Evolutionary conservation across 1,140 invertebrate species (phyloP).

Genomic region (Panagrolaimus sp.): DNA sequence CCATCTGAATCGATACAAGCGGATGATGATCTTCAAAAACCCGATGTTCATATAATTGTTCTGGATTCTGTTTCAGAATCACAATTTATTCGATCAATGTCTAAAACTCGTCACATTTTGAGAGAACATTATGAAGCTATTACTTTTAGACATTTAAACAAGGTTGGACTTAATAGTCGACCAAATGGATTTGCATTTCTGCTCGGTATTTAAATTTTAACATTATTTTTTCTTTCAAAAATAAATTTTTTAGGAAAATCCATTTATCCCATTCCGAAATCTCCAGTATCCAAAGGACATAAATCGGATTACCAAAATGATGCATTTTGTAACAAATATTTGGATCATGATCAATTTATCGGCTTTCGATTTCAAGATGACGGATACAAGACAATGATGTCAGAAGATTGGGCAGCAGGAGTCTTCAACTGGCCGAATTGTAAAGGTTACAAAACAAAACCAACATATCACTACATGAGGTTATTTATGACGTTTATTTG

Average conservation of each 20-base stretch:
- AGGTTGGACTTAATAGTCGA: conserved; percentile 19
- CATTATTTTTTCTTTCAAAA: neutral
- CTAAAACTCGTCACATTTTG: conserved; percentile 17
- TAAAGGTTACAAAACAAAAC: conserved; percentile 17
- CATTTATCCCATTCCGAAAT: neutral
- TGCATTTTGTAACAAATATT: conserved; percentile 12
- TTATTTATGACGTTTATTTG: neutral
- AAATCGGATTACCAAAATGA: neutral
- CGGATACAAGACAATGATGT: conserved; percentile 24
- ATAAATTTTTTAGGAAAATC: conserved; percentile 13
- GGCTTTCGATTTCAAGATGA: neutral
- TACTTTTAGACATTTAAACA: conserved; percentile 19
- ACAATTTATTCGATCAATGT: conserved; percentile 17
- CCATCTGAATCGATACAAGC: too few species aligned
- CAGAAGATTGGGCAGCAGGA: conserved; percentile 21
- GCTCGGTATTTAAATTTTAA: conserved; percentile 9
- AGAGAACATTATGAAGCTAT: conserved; percentile 19
- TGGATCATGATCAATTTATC: conserved; percentile 29
- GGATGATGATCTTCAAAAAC: neutral
- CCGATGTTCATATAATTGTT: conserved; percentile 22
- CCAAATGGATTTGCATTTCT: conserved; percentile 25
- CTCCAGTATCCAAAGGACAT: neutral
- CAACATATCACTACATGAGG: conserved; percentile 30
- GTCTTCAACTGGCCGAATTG: conserved; percentile 36
- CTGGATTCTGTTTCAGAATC: conserved; percentile 19